Conservation (phyloP, 2,888 invertebrate genomes). For the Synanthedon andrenaeformis region DNA sequence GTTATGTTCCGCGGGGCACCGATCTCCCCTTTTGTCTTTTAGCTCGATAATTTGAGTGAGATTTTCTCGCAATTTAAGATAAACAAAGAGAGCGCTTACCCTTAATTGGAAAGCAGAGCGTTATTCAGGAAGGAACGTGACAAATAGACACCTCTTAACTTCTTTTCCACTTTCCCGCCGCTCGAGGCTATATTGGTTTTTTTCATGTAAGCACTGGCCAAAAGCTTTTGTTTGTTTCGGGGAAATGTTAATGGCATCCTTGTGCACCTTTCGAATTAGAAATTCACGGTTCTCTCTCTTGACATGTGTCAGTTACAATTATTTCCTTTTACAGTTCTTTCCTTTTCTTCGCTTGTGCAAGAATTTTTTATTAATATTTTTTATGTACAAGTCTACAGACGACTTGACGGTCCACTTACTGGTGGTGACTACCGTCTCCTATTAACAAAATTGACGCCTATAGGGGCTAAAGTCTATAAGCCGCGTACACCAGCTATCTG, state of each 20-base stretch:
- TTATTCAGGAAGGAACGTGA: slow-evolving; percentile 69
- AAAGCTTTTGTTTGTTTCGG: slow-evolving; percentile 59
- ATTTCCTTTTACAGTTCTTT: neutral
- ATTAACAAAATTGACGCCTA: too few relatives aligned
- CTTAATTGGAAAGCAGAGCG: slow-evolving; percentile 71
- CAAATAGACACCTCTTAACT: slow-evolving; percentile 72
- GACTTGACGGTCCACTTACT: too few relatives aligned
- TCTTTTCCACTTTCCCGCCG: slow-evolving; percentile 64
- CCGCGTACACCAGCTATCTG: too few relatives aligned
- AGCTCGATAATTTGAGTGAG: slow-evolving; percentile 70
- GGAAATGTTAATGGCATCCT: slow-evolving; percentile 50
- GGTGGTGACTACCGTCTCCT: too few relatives aligned
- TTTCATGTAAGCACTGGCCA: slow-evolving; percentile 46
- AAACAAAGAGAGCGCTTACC: slow-evolving; percentile 70
- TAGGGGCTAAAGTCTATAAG: too few relatives aligned
- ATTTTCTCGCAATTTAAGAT: slow-evolving; percentile 72
- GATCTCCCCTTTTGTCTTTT: slow-evolving; percentile 62
- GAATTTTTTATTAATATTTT: too few relatives aligned
- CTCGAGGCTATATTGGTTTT: slow-evolving; percentile 62
- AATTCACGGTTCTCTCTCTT: slow-evolving; percentile 7
- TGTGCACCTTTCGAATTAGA: slow-evolving; percentile 18
- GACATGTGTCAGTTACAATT: slow-evolving; percentile 8
- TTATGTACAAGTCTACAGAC: too few relatives aligned
- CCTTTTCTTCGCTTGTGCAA: too few relatives aligned
- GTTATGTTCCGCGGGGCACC: slow-evolving; percentile 54